phyloP scores from a whole-genome alignment of 2,888 invertebrate species.

The Halocaridina rubra region DNA sequence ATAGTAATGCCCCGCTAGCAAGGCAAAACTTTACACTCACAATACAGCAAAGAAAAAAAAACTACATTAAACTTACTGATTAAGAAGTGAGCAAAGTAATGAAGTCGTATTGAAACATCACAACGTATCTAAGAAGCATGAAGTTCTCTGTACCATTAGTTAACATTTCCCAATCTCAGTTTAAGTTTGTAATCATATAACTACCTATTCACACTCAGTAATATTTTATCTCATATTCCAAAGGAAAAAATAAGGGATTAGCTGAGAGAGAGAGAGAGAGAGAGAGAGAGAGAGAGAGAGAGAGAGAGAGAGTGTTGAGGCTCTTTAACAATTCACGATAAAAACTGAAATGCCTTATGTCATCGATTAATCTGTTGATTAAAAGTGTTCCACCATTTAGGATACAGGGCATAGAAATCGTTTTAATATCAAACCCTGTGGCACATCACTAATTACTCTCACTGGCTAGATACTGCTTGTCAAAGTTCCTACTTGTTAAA shows the following conservation, averaged over 20 bases:
- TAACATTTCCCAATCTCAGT: neutral
- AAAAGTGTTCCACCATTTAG: neutral
- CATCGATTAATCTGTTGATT: neutral
- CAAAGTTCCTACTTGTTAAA: too few relatives aligned
- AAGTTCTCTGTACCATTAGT: too few relatives aligned
- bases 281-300: neutral
- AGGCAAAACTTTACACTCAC: too few relatives aligned
- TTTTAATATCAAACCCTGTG: neutral
- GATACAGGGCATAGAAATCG: neutral
- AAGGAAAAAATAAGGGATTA: neutral
- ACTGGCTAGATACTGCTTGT: too few relatives aligned
- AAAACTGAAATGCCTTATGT: neutral
- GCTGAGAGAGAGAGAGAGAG: neutral
- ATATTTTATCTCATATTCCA: neutral
- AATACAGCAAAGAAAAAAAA: too few relatives aligned
- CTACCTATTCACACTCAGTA: neutral
- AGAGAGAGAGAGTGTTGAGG: neutral
- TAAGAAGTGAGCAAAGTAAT: neutral
- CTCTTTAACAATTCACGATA: neutral
- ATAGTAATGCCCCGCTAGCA: too few relatives aligned
- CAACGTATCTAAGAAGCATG: too few relatives aligned
- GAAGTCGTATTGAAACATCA: neutral
- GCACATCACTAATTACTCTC: too few relatives aligned
- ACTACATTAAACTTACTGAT: neutral
- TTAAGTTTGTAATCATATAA: neutral